These are phyloP conservation scores for Actinia tenebrosa DNA, from an alignment of 64 coral and sea anemone genomes.

Conservation along the genomic window DNA sequence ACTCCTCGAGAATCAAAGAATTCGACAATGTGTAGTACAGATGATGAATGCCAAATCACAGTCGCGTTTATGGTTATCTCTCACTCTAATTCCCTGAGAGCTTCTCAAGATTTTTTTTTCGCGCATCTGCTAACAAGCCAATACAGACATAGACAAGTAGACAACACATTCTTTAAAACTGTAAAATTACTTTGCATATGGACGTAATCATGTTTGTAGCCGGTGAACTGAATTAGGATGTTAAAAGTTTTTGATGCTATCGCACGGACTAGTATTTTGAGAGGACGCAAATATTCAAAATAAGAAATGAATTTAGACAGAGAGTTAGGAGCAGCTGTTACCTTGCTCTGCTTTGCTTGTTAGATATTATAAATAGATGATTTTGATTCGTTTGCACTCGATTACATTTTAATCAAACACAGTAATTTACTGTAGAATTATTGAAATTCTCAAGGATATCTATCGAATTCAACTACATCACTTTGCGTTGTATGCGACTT, in stretches of 20 bases:
- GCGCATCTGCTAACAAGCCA: neutral
- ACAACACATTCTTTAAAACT: neutral
- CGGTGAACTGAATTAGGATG: neutral
- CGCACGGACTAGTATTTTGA: neutral
- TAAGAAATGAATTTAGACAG: neutral
- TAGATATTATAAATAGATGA: slow-evolving; percentile 11
- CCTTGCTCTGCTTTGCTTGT: slow-evolving; percentile 10
- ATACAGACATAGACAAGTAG: neutral
- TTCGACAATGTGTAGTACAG: neutral
- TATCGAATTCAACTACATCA: neutral
- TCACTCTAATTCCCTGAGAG: neutral
- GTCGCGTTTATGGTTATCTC: neutral
- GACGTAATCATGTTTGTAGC: neutral
- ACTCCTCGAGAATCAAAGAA: neutral
- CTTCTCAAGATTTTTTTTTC: neutral
- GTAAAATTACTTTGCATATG: neutral
- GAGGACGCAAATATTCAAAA: neutral
- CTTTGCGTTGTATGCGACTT: neutral
- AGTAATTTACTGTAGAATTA: slow-evolving; percentile 10
- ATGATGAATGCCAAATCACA: neutral
- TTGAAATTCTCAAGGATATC: slow-evolving; percentile 3
- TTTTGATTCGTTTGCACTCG: slow-evolving; percentile 17
- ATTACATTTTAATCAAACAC: slow-evolving; percentile 24
- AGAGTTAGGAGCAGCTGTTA: neutral
- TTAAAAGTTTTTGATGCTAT: neutral